Conservation (phyloP, 2,797 vertebrate genomes). For the Acanthis flammea region DNA sequence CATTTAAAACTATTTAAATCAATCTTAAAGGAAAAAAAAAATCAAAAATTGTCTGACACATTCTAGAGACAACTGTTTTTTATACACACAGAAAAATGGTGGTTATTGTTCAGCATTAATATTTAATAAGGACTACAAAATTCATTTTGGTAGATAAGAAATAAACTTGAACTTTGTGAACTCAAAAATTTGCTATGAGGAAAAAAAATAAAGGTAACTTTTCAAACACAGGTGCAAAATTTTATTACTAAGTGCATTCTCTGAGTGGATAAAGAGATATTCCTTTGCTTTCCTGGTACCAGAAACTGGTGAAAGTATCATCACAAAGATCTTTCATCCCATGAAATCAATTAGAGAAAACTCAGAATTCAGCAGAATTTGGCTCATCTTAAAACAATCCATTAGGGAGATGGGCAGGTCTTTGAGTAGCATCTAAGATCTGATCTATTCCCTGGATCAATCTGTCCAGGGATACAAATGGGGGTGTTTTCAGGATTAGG, state of each 20-base stretch:
- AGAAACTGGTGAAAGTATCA: background rate
- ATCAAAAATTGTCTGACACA: background rate
- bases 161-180: background rate
- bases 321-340: background rate
- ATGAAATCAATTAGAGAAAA: background rate
- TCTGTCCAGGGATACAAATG: background rate
- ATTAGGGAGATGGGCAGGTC: background rate
- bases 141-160: background rate
- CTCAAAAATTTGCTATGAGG: background rate
- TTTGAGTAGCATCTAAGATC: background rate
- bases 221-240: background rate
- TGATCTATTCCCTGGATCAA: background rate
- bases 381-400: background rate
- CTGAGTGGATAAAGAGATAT: background rate
- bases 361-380: background rate
- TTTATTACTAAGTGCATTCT: background rate
- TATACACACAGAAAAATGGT: background rate
- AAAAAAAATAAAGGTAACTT: background rate
- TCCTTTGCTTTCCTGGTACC: background rate
- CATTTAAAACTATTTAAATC: conserved; percentile 22
- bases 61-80: background rate
- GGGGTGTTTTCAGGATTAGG: background rate
- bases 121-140: background rate
- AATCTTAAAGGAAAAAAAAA: background rate
- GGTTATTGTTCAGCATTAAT: background rate